phyloP scores from a whole-genome alignment of 2,888 invertebrate genomes.

The Sinopyrophorus schimmeli region DNA sequence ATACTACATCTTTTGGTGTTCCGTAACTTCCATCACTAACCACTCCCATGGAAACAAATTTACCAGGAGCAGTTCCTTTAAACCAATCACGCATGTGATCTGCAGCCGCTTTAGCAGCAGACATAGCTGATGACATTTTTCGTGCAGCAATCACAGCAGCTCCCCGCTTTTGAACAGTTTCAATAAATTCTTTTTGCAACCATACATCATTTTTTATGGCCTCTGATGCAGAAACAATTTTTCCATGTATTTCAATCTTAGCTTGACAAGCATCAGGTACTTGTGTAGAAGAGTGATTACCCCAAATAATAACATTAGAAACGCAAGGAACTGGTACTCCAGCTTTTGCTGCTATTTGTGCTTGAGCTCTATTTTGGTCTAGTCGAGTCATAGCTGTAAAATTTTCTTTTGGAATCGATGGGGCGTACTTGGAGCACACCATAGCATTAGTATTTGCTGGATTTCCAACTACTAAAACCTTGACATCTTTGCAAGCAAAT shows the following conservation, averaged over 20 bases:
- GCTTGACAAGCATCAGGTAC: constrained; percentile 91
- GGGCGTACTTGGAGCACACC: constrained; percentile 93
- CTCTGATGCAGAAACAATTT: constrained; percentile 64
- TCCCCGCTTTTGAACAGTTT: constrained; percentile 95
- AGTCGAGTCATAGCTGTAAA: constrained; percentile 98
- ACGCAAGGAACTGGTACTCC: constrained; percentile 74
- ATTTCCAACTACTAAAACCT: constrained; percentile 97
- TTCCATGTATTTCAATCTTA: constrained; percentile 53
- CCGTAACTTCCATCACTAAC: constrained; percentile 95
- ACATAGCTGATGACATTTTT: constrained; percentile 98
- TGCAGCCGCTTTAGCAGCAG: constrained; percentile 97
- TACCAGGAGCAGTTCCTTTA: constrained; percentile 75
- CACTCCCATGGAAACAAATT: constrained; percentile 95
- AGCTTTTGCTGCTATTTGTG: constrained; percentile 79
- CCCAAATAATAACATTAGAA: constrained; percentile 94
- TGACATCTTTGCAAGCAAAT: constrained; percentile 88
- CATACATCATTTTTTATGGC: constrained; percentile 81
- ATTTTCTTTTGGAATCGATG: constrained; percentile 93
- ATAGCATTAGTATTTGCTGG: constrained; percentile 99
- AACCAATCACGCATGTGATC: constrained; percentile 99
- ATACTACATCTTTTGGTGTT: constrained; percentile 86
- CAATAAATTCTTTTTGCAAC: constrained; percentile 80
- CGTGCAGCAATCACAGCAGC: constrained; percentile 96
- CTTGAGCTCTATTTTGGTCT: constrained; percentile 96
- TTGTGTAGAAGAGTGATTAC: constrained; percentile 98